Evolutionary conservation across 1,140 invertebrate species (phyloP).

Genomic region (Achroia grisella): DNA sequence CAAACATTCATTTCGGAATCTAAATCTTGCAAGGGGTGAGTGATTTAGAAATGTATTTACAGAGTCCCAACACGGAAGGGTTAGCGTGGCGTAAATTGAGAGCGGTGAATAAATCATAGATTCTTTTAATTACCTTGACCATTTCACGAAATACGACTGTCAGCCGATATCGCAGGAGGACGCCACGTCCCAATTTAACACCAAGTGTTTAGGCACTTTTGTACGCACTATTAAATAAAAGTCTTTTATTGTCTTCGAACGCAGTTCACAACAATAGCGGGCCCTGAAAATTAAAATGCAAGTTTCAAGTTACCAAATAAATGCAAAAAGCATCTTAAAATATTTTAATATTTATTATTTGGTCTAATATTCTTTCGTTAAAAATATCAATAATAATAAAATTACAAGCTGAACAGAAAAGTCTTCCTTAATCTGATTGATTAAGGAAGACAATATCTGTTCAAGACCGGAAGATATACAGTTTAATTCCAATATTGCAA

Average conservation of each 20-base stretch:
- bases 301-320: background rate
- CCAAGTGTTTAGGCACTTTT: conserved; percentile 49
- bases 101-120: conserved; percentile 64
- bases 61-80: conserved; percentile 59
- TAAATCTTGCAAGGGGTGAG: conserved; percentile 27
- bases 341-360: no score
- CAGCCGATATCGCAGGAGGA: conserved; percentile 36
- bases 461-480: no score
- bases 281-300: conserved; percentile 57
- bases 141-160: conserved; percentile 62
- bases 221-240: conserved; percentile 36
- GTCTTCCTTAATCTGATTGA: no score
- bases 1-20: conserved; percentile 15
- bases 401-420: no score
- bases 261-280: conserved; percentile 58
- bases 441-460: no score
- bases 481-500: no score
- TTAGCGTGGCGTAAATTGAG: conserved; percentile 56
- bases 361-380: no score
- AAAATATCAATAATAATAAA: no score
- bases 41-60: conserved; percentile 65
- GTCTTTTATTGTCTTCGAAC: conserved; percentile 50
- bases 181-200: conserved; percentile 42
- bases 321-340: background rate
- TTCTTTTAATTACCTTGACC: conserved; percentile 67